These are phyloP conservation scores for Chaetura pelagica DNA, from an alignment of 2,113 vertebrate species.

Conservation along the genomic window DNA sequence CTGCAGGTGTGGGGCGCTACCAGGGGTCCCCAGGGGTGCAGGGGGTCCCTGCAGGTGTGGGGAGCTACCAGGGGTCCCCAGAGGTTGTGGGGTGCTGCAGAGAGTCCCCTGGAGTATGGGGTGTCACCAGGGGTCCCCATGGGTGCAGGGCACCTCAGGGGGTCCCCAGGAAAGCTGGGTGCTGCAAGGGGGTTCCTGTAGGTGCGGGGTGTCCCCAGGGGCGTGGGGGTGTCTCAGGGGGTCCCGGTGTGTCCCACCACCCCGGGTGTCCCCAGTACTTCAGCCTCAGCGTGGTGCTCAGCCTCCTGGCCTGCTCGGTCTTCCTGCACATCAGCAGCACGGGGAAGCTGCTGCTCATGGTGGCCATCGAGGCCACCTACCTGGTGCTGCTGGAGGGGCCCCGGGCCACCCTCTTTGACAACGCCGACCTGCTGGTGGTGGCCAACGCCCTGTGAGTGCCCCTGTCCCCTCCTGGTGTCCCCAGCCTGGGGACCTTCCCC, in stretches of 20 bases:
- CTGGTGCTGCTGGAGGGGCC: conserved; percentile 92
- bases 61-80: neutral
- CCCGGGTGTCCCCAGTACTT: conserved; percentile 82
- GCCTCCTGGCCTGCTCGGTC: conserved; percentile 93
- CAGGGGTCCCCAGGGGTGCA: no score
- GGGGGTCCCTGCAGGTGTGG: no score
- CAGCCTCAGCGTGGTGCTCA: conserved; percentile 91
- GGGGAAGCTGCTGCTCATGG: conserved; percentile 92
- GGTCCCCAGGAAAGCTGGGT: no score
- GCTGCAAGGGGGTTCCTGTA: no score
- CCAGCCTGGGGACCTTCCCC: no score
- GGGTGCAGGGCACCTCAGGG: no score
- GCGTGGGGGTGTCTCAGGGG: neutral
- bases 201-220: no score
- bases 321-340: conserved; percentile 98
- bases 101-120: neutral
- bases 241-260: no score
- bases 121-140: no score
- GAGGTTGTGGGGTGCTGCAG: neutral
- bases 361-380: conserved; percentile 88
- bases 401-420: conserved; percentile 91
- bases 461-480: accelerated
- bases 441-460: conserved; percentile 92
- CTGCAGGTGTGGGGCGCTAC: no score
- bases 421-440: conserved; percentile 91